Base-by-base conservation (phyloP, 53 echinoderm and acorn worm genomes). In the Astropecten irregularis region DNA sequence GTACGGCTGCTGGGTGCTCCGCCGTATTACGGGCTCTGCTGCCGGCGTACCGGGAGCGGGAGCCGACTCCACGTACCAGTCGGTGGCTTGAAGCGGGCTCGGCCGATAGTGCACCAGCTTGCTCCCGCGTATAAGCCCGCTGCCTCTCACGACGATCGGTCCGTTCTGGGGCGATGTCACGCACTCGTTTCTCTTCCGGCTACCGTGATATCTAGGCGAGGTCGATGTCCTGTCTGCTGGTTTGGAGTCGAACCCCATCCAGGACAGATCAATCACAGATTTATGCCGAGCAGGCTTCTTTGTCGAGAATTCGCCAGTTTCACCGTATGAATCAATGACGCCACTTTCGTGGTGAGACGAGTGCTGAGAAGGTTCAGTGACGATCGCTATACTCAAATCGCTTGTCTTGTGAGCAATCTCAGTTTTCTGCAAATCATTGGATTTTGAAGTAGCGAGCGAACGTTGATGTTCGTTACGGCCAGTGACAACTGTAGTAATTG, bases 1-100 rank as follows among this genome's bases (percentile, higher is more conserved):
- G 42, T 11, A 6, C 6, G 6, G 6, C 6, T 8, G 6, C 42
- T 6, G 11, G 42, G 6, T 11, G 11, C 11, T 6, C 42, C 42
- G 42, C n/a, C n/a, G n/a, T n/a, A n/a, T n/a, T n/a, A n/a, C n/a
- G 11, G 42, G 42, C 11, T 11, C 42, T 11, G 6, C 42, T 6
- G 42, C 42, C 42, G 6, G 42, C 6, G 6, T 6, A 8, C 6
- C 11, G 42, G 42, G 6, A 8, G 6, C 11, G 6, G 42, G 42
- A 0, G 53, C 85, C 14, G 16, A 49, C 23, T 71, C 82, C 9
- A 82, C 72, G 21, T 42, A 48, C 88, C 88, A 88, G 23, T 71
- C 71, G 26, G 61, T 18, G 18, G 82, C 69, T 7, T 82, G 63
- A 23, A 73, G 71, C 38, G 88, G 82, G 51, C 88, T 82, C 22